Evolutionary conservation across 2,888 invertebrate species (phyloP).

Genomic region (Zhuqinia jingwanae): DNA sequence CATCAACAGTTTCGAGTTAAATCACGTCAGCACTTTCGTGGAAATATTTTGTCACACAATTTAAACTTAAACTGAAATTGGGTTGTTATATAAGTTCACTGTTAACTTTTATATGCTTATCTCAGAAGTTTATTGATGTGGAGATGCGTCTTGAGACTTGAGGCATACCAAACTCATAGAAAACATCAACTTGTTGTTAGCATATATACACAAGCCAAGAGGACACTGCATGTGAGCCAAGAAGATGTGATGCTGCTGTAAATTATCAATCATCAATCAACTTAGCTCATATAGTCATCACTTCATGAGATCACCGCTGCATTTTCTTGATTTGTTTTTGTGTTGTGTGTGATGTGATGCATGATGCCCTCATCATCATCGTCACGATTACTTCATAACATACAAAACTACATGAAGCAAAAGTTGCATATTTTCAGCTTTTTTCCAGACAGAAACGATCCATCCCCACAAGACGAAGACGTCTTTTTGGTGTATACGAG

Average conservation of each 20-base stretch:
- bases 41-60: too few species aligned
- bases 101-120: too few species aligned
- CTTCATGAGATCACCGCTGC: constrained; percentile 15
- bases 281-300: background rate
- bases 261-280: background rate
- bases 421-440: constrained; percentile 9
- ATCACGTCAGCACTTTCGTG: too few species aligned
- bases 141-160: background rate
- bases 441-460: constrained; percentile 15
- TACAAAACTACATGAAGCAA: background rate
- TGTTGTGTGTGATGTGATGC: constrained; percentile 26
- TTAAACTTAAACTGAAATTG: too few species aligned
- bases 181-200: too few species aligned
- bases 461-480: constrained; percentile 27
- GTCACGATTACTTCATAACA: constrained; percentile 25
- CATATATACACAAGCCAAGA: background rate
- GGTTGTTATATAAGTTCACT: too few species aligned
- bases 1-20: too few species aligned
- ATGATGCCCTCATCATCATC: constrained; percentile 24
- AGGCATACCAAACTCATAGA: too few species aligned
- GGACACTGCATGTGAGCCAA: background rate
- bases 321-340: constrained; percentile 15
- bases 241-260: constrained; percentile 33
- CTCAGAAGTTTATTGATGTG: background rate
- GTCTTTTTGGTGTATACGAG: background rate